phyloP scores from a whole-genome alignment of 64 coral and sea anemone species.

The Actinia tenebrosa region DNA sequence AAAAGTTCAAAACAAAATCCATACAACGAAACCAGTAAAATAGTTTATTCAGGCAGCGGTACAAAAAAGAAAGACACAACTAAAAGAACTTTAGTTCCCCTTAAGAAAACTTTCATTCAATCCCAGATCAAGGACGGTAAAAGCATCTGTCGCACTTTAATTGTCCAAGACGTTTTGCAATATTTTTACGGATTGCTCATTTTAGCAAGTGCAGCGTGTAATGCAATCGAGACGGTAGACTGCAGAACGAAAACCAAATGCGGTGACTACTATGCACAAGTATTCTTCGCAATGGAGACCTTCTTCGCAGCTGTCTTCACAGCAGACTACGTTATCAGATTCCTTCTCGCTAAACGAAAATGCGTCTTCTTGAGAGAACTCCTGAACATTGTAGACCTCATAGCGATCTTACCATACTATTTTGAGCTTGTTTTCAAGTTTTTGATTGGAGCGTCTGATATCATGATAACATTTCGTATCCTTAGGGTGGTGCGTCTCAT shows the following conservation, averaged over 20 bases:
- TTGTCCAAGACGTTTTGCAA: background rate
- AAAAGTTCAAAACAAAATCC: background rate
- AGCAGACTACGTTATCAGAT: constrained; percentile 46
- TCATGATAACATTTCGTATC: constrained; percentile 69
- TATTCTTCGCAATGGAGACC: constrained; percentile 48
- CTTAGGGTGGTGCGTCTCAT: constrained; percentile 59
- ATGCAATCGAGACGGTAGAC: constrained; percentile 55
- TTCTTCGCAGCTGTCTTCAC: constrained; percentile 63
- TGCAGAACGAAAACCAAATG: constrained; percentile 51
- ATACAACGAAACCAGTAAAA: background rate
- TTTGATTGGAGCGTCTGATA: constrained; percentile 31
- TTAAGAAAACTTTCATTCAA: background rate
- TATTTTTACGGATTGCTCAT: constrained; percentile 70
- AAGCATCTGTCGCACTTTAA: background rate
- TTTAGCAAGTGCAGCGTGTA: constrained; percentile 53
- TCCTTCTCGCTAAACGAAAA: constrained; percentile 31
- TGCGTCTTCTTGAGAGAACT: constrained; percentile 48
- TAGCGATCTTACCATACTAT: constrained; percentile 64
- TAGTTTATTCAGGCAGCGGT: background rate
- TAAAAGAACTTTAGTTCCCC: background rate
- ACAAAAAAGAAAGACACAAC: background rate
- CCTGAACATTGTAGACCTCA: constrained; percentile 64
- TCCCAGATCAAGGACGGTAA: background rate
- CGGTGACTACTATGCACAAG: constrained; percentile 4
- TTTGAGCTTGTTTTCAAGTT: constrained; percentile 38